A percentile compares a stretch with the other conserved stretches of the same genome.
Conservation (phyloP, 1,140 invertebrate genomes). For the Drosophila yakuba region DNA sequence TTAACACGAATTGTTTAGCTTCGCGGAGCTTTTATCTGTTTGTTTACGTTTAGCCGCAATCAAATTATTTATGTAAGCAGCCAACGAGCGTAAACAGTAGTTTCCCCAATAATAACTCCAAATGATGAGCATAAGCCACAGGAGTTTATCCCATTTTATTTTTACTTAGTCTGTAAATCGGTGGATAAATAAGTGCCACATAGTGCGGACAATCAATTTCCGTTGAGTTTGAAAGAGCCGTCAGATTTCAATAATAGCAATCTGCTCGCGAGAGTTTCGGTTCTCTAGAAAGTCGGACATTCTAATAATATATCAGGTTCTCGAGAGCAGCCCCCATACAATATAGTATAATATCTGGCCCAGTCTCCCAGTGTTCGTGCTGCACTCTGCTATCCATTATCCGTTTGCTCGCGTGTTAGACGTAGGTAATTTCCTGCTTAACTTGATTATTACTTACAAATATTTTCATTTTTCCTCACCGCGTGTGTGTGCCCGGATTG, state of each 20-base stretch:
- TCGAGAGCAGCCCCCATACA: slow-evolving; percentile 39
- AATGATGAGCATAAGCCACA: background rate
- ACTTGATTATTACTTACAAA: slow-evolving; percentile 19
- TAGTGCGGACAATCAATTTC: background rate
- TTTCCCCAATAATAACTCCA: background rate
- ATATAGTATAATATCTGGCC: slow-evolving; percentile 60
- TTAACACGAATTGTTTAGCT: too few relatives aligned
- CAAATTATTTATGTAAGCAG: slow-evolving; percentile 6
- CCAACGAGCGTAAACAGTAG: background rate
- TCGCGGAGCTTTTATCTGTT: background rate
- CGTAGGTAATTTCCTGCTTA: slow-evolving; percentile 63
- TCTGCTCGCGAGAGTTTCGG: slow-evolving; percentile 1
- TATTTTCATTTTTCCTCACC: slow-evolving; percentile 15
- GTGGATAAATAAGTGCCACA: background rate
- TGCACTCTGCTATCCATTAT: slow-evolving; percentile 76
- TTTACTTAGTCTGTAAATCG: background rate
- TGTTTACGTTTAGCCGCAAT: slow-evolving; percentile 5
- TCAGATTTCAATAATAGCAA: background rate
- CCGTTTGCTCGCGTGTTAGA: slow-evolving; percentile 65
- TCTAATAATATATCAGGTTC: slow-evolving; percentile 76
- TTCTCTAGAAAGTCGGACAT: slow-evolving; percentile 40
- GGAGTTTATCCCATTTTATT: background rate
- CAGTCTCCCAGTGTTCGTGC: slow-evolving; percentile 73
- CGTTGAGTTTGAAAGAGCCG: slow-evolving; percentile 4
- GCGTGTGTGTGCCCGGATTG: slow-evolving; percentile 14